Base-by-base conservation (phyloP, 1,140 invertebrate genomes). In the Scaptomyza montana region DNA sequence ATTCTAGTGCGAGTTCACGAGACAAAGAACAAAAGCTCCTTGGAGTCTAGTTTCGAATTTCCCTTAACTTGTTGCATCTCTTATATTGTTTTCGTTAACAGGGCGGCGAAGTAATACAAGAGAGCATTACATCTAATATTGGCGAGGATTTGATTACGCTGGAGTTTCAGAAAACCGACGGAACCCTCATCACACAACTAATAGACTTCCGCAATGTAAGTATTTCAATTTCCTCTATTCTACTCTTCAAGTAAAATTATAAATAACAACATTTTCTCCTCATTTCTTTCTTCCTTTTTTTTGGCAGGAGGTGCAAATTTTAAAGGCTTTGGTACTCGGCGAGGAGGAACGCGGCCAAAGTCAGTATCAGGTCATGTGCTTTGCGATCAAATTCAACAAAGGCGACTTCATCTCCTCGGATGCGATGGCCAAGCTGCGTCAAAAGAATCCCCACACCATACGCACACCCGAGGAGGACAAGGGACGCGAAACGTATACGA, bases 341-440 rank as follows among this genome's bases (percentile, higher is more conserved):
- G 98, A 98, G 91, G 97, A 98, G 92, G 98, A 98, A 92, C 93
- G 96, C 47, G 97, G 97, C 2, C 97, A 98, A 91, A 96, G 95
- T 82, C 96, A 97, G 78, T 97, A 96, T 91, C 97, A 98, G 93
- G 96, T 97, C 1, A 94, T 98, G 91, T 99, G 98, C 92, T 99
- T 98, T 92, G 95, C 98, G 1, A 96, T 96, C 74, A 96, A 97
- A 90, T 96, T 98, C 87, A 95, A 95, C 61, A 97, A 97, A 92
- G 95, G 97, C 81, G 97, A 98, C 78, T 98, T 98, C 90, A 98
- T 99, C 89, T 97, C 97, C 1, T 96, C 97, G 12, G 98, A 98
- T 93, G 98, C 98, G 13, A 98, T 99, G 97, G 96, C 97, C n/a
- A 98, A 98, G 93, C 92, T 99, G n/a, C 93, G 98, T 92, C 98